Conservation (phyloP, 2,888 invertebrate species). For the Micropterix aruncella region DNA sequence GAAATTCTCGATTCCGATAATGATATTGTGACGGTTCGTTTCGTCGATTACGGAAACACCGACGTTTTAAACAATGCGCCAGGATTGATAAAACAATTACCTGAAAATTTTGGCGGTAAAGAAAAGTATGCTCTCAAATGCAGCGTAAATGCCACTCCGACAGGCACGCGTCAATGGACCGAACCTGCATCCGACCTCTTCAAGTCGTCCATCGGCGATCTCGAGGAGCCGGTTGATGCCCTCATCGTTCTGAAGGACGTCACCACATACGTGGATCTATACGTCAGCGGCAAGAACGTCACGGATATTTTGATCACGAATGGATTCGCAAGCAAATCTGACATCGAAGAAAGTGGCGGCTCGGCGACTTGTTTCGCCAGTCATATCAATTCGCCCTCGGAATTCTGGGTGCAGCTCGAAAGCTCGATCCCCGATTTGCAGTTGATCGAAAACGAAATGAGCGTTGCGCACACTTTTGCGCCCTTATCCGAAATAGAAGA, state of each 20-base stretch:
- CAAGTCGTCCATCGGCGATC: constrained; percentile 32
- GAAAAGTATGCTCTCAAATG: constrained; percentile 47
- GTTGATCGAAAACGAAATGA: constrained; percentile 40
- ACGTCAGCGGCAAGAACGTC: constrained; percentile 41
- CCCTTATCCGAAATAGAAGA: constrained; percentile 29
- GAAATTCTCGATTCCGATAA: constrained; percentile 67
- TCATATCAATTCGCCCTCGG: constrained; percentile 56
- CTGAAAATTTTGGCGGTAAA: constrained; percentile 38
- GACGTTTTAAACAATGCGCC: constrained; percentile 54
- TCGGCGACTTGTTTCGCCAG: constrained; percentile 54
- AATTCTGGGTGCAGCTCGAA: constrained; percentile 70
- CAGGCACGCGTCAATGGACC: constrained; percentile 50
- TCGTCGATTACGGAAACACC: constrained; percentile 68
- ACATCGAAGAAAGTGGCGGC: constrained; percentile 35
- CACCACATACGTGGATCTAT: constrained; percentile 51
- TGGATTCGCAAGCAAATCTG: constrained; percentile 40
- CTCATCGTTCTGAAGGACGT: constrained; percentile 41
- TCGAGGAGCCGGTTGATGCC: constrained; percentile 33
- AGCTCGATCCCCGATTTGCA: constrained; percentile 41
- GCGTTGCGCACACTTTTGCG: constrained; percentile 38
- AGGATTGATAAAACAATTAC: constrained; percentile 44
- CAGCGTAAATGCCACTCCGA: constrained; percentile 51
- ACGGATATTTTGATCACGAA: constrained; percentile 44
- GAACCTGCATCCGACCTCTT: constrained; percentile 45
- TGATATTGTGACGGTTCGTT: constrained; percentile 62